Evolutionary conservation across 2,888 invertebrate species (phyloP).

Genomic region (Parnassius smintheus): DNA sequence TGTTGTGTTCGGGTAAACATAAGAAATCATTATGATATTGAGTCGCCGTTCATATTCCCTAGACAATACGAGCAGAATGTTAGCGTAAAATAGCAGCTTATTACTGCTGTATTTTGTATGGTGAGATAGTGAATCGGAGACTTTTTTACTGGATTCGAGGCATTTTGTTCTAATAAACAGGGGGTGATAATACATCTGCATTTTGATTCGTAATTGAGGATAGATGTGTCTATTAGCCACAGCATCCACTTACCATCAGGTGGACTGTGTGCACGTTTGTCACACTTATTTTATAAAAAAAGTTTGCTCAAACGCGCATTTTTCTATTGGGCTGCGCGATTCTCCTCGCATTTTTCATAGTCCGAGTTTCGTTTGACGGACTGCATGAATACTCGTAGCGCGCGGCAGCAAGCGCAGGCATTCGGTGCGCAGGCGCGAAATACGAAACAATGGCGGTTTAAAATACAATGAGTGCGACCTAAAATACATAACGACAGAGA

Average conservation of each 20-base stretch:
- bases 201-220: no score
- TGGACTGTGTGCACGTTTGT: no score
- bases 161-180: no score
- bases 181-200: no score
- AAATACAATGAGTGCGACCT: conserved; percentile 75
- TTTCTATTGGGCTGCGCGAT: conserved; percentile 1
- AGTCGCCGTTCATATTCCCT: background rate
- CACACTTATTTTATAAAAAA: background rate
- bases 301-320: background rate
- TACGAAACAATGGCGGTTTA: conserved; percentile 77
- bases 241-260: no score
- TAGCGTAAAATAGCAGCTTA: no score
- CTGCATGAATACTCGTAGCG: background rate
- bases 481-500: conserved; percentile 68
- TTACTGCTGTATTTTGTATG: no score
- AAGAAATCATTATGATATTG: background rate
- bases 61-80: background rate
- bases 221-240: no score
- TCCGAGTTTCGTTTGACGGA: conserved; percentile 20
- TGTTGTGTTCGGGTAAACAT: no score
- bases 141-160: no score
- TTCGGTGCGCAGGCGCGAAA: conserved; percentile 41
- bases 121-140: no score
- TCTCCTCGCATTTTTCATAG: conserved; percentile 6
- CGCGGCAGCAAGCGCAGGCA: conserved; percentile 21